phyloP scores from a whole-genome alignment of 2,113 vertebrate genomes.

The Pollimyrus isidori region DNA sequence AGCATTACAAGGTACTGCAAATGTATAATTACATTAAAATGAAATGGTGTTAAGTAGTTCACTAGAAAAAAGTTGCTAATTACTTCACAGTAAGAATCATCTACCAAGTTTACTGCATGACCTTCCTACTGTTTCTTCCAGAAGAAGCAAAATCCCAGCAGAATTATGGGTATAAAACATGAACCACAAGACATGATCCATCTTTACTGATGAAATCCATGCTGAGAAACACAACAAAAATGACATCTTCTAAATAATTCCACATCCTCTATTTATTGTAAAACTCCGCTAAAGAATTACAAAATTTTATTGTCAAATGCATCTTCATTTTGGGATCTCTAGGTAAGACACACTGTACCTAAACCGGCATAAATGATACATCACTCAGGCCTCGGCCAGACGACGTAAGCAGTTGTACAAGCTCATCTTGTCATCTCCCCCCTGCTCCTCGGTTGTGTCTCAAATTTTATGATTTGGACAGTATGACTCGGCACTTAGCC shows the following conservation, averaged over 20 bases:
- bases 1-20: background rate
- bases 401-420: background rate
- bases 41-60: background rate
- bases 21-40: background rate
- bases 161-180: background rate
- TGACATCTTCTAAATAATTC: background rate
- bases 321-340: background rate
- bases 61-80: background rate
- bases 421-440: background rate
- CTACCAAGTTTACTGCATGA: background rate
- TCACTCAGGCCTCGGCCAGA: background rate
- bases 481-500: no score
- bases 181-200: background rate
- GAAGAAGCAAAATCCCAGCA: background rate
- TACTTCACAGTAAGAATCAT: background rate
- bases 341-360: background rate
- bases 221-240: background rate
- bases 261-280: background rate
- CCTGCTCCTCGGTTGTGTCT: no score
- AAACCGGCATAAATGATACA: background rate
- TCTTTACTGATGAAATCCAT: background rate
- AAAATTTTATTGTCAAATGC: background rate
- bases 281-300: background rate
- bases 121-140: background rate
- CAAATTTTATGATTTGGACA: no score